Conservation (phyloP, 2,113 vertebrate genomes). For the Delphinus delphis region DNA sequence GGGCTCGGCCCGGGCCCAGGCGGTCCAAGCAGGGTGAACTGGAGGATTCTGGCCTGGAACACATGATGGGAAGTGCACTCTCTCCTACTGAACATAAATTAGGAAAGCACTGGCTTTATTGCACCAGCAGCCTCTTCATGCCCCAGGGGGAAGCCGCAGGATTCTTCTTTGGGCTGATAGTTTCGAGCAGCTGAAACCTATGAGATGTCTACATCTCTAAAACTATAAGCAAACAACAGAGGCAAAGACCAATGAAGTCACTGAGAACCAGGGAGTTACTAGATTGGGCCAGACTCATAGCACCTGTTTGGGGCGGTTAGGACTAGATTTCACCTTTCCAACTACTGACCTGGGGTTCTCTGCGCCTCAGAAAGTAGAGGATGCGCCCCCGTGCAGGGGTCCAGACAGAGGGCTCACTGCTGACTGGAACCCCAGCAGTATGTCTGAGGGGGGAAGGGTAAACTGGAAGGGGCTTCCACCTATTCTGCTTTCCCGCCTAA, state of each 20-base stretch:
- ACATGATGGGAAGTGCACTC: too few species aligned
- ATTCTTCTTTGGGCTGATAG: background rate
- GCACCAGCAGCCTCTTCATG: background rate
- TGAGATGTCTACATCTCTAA: background rate
- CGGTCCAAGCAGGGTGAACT: background rate
- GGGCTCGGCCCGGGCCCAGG: background rate
- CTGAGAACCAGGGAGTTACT: background rate
- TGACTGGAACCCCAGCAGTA: background rate
- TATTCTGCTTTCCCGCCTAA: background rate
- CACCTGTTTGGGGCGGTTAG: background rate
- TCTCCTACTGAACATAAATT: background rate
- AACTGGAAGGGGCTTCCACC: background rate
- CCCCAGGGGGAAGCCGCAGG: background rate
- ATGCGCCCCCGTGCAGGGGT: background rate
- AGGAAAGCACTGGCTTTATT: background rate
- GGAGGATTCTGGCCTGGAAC: background rate
- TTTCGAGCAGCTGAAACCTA: background rate
- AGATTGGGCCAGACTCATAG: background rate
- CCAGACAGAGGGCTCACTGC: background rate
- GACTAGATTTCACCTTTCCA: background rate
- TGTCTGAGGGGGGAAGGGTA: background rate
- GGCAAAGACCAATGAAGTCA: background rate
- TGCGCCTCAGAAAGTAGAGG: background rate
- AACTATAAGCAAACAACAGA: background rate
- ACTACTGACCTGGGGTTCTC: background rate